phyloP scores from a whole-genome alignment of 2,113 vertebrate species.

The Rhagologus leucostigma region DNA sequence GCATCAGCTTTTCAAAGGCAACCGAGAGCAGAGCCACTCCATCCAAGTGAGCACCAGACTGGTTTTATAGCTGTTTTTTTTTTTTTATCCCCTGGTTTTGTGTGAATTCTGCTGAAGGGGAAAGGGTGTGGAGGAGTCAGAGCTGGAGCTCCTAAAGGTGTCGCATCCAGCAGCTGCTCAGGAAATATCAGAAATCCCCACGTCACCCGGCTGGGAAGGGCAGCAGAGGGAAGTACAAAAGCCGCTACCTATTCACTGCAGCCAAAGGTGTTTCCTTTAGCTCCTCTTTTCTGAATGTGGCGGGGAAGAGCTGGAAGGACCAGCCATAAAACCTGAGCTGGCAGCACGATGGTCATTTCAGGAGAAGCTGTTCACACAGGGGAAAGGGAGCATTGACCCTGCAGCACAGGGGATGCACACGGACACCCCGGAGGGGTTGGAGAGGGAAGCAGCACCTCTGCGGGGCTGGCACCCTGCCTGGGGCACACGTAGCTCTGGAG shows the following conservation, averaged over 20 bases:
- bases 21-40: background rate
- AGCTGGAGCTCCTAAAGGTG: conserved; percentile 19
- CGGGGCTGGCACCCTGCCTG: background rate
- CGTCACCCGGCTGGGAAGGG: background rate
- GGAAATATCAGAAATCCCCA: conserved; percentile 36
- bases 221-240: conserved; percentile 4
- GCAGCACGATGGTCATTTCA: background rate
- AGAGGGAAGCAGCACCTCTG: background rate
- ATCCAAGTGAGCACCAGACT: background rate
- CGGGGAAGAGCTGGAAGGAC: background rate
- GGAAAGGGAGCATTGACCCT: background rate
- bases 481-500: background rate
- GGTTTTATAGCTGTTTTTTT: background rate
- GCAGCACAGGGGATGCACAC: accelerated
- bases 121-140: conserved; percentile 47
- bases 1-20: background rate
- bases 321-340: background rate
- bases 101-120: conserved; percentile 28
- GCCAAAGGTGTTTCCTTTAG: conserved; percentile 50
- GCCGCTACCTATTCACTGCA: background rate
- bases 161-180: conserved; percentile 44
- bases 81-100: background rate
- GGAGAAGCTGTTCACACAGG: background rate
- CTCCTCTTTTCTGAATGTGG: background rate
- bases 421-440: accelerated